Percentiles rank a stretch among this genome's conserved stretches.
Conservation (phyloP, 1,140 invertebrate genomes). For the Pseudomyrmex cubaensis region DNA sequence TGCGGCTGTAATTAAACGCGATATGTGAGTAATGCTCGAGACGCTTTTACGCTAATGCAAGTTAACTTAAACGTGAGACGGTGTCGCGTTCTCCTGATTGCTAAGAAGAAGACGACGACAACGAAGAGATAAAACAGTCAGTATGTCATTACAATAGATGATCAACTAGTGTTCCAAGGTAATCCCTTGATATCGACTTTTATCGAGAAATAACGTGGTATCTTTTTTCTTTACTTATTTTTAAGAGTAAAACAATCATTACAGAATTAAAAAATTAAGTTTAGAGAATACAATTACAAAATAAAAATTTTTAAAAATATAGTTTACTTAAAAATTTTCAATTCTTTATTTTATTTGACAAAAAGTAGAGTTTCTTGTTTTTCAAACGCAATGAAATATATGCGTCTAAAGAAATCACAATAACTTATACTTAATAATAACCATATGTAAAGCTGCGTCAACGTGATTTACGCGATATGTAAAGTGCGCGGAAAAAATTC, state of each 20-base stretch:
- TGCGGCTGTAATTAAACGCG: constrained; percentile 50
- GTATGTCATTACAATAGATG: neutral
- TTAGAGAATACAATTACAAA: neutral
- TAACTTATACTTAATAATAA: neutral
- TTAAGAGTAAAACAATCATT: neutral
- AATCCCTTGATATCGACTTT: too few species aligned
- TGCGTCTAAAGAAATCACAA: neutral
- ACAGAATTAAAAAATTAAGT: constrained; percentile 3
- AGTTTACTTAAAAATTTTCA: too few species aligned
- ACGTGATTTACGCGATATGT: constrained; percentile 11
- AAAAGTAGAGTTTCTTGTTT: too few species aligned
- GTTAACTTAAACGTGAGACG: constrained; percentile 18
- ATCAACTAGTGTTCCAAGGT: neutral
- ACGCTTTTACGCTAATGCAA: constrained; percentile 17
- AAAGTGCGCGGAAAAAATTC: neutral
- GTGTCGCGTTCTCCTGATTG: constrained; percentile 35
- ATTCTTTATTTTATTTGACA: too few species aligned
- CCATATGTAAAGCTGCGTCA: neutral
- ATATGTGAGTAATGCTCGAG: constrained; percentile 39
- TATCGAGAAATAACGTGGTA: too few species aligned
- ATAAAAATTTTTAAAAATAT: too few species aligned
- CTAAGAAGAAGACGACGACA: neutral
- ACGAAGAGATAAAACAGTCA: neutral
- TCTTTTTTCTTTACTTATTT: neutral
- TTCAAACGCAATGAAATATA: too few species aligned